Conservation (phyloP, 2,113 vertebrate genomes). For the Zosterops hypoxanthus region DNA sequence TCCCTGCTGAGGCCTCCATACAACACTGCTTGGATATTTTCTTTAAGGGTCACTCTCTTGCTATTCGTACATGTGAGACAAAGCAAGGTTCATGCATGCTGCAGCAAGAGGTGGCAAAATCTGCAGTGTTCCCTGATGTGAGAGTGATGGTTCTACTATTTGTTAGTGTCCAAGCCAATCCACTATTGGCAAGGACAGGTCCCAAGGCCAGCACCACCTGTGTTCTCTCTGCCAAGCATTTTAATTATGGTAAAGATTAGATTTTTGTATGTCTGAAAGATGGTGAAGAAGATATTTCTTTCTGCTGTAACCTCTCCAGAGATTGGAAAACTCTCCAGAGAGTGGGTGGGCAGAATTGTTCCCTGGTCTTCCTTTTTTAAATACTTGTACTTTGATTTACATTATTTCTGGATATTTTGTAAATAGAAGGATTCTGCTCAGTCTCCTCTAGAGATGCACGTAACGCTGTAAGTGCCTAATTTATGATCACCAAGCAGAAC, state of each 20-base stretch:
- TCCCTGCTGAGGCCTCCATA: background rate
- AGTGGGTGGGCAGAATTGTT: background rate
- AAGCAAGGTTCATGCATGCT: background rate
- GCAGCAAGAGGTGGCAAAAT: background rate
- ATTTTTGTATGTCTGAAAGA: background rate
- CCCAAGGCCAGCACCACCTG: background rate
- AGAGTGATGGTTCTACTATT: background rate
- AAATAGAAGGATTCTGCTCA: background rate
- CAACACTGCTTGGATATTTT: background rate
- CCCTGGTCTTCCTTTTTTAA: background rate
- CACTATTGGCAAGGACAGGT: background rate
- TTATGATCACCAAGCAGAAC: background rate
- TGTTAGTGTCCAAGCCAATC: background rate
- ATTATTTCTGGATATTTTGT: background rate
- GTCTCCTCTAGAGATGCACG: background rate
- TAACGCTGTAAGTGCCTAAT: background rate
- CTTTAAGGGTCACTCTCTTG: background rate
- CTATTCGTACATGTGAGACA: fast-evolving
- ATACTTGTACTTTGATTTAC: background rate
- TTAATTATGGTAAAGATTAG: background rate
- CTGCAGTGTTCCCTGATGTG: background rate
- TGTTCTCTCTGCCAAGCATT: background rate
- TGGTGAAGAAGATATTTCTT: background rate
- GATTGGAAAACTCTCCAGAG: background rate
- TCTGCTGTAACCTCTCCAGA: background rate